phyloP scores from a whole-genome alignment of 2,888 invertebrate species.

The Agonopterix arenella region DNA sequence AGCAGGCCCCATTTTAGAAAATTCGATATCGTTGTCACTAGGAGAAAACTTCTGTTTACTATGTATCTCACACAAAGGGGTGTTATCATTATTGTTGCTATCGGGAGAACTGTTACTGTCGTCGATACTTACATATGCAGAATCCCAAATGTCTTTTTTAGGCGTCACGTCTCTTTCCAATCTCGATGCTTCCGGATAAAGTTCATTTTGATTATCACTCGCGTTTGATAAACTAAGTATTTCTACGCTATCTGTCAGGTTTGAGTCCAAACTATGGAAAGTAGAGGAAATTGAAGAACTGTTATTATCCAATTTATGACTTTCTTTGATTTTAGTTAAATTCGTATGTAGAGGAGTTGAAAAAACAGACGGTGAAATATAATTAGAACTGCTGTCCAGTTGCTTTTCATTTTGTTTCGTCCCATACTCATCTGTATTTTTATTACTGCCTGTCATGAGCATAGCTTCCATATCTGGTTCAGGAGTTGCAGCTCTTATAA shows the following conservation, averaged over 20 bases:
- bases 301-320: not conserved
- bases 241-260: conserved; percentile 31
- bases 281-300: conserved; percentile 24
- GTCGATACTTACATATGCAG: conserved; percentile 74
- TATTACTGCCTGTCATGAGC: conserved; percentile 22
- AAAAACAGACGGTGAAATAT: conserved; percentile 22
- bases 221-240: conserved; percentile 30
- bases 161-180: conserved; percentile 37
- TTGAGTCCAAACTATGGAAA: conserved; percentile 51
- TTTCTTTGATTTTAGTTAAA: conserved; percentile 7
- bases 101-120: conserved; percentile 64
- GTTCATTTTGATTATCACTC: conserved; percentile 29
- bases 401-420: conserved; percentile 8
- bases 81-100: conserved; percentile 53
- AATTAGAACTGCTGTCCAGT: conserved; percentile 9
- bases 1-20: conserved; percentile 61
- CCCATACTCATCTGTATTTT: conserved; percentile 6
- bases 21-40: conserved; percentile 32
- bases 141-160: conserved; percentile 69
- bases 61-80: conserved; percentile 28
- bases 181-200: conserved; percentile 24
- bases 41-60: conserved; percentile 38
- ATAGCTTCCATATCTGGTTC: conserved; percentile 46
- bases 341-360: conserved; percentile 28
- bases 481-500: conserved; percentile 46